Percentiles rank a stretch among this genome's conserved stretches.
phyloP scores from a whole-genome alignment of 2,113 vertebrate species.

The Epinephelus cyanopodus region DNA sequence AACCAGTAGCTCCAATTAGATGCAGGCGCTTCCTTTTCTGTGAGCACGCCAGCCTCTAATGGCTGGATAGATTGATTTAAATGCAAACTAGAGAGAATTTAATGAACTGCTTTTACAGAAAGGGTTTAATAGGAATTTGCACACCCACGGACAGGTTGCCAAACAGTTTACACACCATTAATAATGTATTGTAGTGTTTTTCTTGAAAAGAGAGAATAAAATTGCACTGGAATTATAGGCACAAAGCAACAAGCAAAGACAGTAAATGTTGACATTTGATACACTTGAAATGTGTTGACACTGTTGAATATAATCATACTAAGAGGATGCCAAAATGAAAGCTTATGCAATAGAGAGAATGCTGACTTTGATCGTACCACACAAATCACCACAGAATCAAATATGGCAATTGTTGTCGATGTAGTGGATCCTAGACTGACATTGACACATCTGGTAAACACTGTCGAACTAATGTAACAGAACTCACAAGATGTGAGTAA shows the following conservation, averaged over 20 bases:
- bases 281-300: constrained; percentile 26
- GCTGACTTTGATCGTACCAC: neutral
- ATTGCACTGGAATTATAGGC: constrained; percentile 10
- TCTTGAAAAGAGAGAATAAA: constrained; percentile 49
- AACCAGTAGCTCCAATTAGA: constrained; percentile 82
- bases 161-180: constrained; percentile 79
- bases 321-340: neutral
- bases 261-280: constrained; percentile 29
- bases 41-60: constrained; percentile 82
- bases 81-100: constrained; percentile 86
- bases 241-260: constrained; percentile 18
- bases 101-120: constrained; percentile 86
- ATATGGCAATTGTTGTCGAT: neutral
- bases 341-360: neutral
- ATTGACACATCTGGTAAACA: neutral
- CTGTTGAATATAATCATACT: constrained; percentile 19
- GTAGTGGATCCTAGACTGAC: neutral
- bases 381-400: neutral
- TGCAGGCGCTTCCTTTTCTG: constrained; percentile 70
- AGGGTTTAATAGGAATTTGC: constrained; percentile 83
- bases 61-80: constrained; percentile 85
- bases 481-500: neutral
- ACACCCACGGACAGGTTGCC: constrained; percentile 76
- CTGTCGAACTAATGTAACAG: neutral
- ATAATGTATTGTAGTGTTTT: constrained; percentile 79